Evolutionary conservation across 2,797 vertebrate genomes (phyloP).

Genomic region (Discoglossus pictus): DNA sequence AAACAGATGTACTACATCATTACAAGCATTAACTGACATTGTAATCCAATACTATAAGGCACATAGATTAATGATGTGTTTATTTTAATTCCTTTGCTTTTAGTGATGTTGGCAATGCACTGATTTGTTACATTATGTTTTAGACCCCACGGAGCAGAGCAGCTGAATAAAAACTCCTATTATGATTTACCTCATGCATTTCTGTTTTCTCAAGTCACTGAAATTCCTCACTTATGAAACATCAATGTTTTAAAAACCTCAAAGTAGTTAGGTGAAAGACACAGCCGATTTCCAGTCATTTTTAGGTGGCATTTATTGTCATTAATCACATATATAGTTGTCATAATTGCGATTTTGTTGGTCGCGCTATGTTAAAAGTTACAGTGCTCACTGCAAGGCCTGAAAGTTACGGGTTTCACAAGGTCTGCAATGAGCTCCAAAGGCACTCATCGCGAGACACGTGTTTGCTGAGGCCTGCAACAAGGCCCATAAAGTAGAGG

Average conservation of each 20-base stretch:
- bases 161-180: conserved; percentile 31
- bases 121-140: conserved; percentile 33
- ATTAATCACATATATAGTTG: no score
- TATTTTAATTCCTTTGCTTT: conserved; percentile 34
- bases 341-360: no score
- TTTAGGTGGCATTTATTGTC: no score
- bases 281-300: no score
- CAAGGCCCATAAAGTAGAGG: no score
- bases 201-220: conserved; percentile 27
- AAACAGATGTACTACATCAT: conserved; percentile 5
- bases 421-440: no score
- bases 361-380: no score
- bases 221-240: conserved; percentile 31
- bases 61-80: conserved; percentile 45
- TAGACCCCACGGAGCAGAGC: conserved; percentile 22
- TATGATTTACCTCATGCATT: conserved; percentile 35
- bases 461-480: no score
- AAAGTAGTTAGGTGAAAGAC: conserved; percentile 10
- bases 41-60: conserved; percentile 25
- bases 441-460: no score
- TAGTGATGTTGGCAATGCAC: conserved; percentile 22
- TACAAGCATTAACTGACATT: conserved; percentile 5
- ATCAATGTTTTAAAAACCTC: conserved; percentile 23
- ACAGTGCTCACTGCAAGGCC: no score
- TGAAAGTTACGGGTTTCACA: no score